These are phyloP conservation scores for Sprattus sprattus DNA, from an alignment of 2,113 vertebrate species.

Conservation along the genomic window DNA sequence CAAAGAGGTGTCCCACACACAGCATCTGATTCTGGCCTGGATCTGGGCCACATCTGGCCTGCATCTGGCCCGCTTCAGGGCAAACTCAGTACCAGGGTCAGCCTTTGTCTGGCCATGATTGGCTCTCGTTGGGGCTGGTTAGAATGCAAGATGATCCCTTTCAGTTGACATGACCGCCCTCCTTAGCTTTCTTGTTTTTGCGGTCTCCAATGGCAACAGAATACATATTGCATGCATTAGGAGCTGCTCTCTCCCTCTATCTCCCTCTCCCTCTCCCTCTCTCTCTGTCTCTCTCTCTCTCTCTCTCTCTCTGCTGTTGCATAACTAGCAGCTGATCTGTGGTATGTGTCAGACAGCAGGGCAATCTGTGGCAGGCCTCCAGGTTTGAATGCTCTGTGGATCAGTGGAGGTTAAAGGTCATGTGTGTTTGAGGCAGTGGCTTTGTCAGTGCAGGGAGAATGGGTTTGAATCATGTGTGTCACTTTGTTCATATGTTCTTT, in stretches of 20 bases:
- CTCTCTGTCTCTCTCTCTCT: too few species aligned
- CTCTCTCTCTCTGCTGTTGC: background rate
- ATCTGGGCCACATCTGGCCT: background rate
- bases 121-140: background rate
- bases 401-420: background rate
- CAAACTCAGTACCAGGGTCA: background rate
- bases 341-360: background rate
- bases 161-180: background rate
- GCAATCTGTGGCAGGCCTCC: background rate
- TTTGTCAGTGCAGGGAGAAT: background rate
- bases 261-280: too few species aligned
- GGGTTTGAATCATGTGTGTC: background rate
- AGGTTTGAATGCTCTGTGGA: background rate
- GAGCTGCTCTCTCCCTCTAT: background rate
- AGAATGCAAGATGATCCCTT: background rate
- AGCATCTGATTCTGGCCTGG: too few species aligned
- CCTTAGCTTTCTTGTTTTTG: background rate
- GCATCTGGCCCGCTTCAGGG: background rate
- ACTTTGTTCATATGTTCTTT: slow-evolving; percentile 5
- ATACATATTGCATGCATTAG: slow-evolving; percentile 26
- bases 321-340: background rate
- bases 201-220: slow-evolving; percentile 24
- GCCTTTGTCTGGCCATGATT: background rate
- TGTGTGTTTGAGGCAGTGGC: background rate
- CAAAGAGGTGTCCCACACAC: background rate